A percentile compares a stretch with the other conserved stretches of the same genome.
phyloP scores from a whole-genome alignment of 2,113 vertebrate species.

The Coturnix japonica region DNA sequence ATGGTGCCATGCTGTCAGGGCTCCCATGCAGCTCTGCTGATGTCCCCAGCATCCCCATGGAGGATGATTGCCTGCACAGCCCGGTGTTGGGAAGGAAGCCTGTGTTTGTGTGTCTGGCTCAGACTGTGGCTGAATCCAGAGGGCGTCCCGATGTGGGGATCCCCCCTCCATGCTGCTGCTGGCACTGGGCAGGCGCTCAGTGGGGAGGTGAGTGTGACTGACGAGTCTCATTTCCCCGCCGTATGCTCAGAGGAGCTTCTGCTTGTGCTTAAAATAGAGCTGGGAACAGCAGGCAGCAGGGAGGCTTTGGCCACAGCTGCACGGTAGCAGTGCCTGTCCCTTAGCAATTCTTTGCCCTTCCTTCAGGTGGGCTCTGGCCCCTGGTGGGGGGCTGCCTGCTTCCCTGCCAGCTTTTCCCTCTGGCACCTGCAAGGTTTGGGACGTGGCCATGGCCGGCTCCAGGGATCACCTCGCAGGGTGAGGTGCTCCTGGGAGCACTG shows the following conservation, averaged over 20 bases:
- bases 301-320: neutral
- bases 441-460: accelerated
- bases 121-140: neutral
- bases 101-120: neutral
- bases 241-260: neutral
- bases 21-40: neutral
- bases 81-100: accelerated
- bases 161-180: accelerated
- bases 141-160: accelerated
- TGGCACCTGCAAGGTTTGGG: neutral
- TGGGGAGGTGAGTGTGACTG: neutral
- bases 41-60: neutral
- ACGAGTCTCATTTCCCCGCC: neutral
- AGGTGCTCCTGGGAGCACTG: neutral
- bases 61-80: accelerated
- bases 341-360: neutral
- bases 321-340: accelerated
- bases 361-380: accelerated
- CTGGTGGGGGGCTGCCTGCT: accelerated
- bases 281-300: neutral
- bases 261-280: constrained; percentile 12
- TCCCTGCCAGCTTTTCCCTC: accelerated
- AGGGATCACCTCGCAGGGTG: neutral
- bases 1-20: neutral
- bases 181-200: accelerated